These are phyloP conservation scores for Drosophila nikananu DNA, from an alignment of 1,140 invertebrate genomes.

Conservation along the genomic window DNA sequence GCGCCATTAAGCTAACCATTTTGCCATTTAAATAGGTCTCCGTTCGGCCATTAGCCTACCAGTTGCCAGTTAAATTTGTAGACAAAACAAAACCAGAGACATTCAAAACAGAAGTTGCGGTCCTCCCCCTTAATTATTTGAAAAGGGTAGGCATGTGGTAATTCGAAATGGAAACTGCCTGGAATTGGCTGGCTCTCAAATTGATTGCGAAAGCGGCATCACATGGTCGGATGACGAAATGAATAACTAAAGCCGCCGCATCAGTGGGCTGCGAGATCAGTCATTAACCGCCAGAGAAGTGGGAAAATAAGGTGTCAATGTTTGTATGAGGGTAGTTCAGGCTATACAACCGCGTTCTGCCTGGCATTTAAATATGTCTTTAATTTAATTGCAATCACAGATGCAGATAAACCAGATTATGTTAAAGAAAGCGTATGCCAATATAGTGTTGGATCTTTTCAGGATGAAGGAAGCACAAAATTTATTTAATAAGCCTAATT, in stretches of 20 bases:
- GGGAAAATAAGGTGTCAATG: constrained; percentile 47
- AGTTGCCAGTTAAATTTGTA: constrained; percentile 14
- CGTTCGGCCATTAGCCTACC: constrained; percentile 9
- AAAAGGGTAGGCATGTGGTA: constrained; percentile 7
- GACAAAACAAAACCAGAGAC: constrained; percentile 24
- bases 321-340: constrained; percentile 29
- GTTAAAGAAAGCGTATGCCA: no score
- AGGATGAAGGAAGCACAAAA: no score
- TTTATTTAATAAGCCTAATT: no score
- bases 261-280: neutral
- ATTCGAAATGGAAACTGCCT: constrained; percentile 15
- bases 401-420: neutral
- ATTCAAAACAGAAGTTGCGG: constrained; percentile 25
- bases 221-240: constrained; percentile 29
- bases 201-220: constrained; percentile 36
- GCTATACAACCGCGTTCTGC: constrained; percentile 43
- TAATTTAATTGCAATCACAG: neutral
- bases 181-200: constrained; percentile 22
- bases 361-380: constrained; percentile 27
- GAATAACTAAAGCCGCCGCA: constrained; percentile 29
- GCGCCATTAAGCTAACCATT: constrained; percentile 14
- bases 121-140: constrained; percentile 11
- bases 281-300: neutral
- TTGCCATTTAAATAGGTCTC: constrained; percentile 26
- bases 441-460: no score